These are phyloP conservation scores for Catocala sponsa DNA, from an alignment of 2,888 invertebrate genomes.

Conservation along the genomic window DNA sequence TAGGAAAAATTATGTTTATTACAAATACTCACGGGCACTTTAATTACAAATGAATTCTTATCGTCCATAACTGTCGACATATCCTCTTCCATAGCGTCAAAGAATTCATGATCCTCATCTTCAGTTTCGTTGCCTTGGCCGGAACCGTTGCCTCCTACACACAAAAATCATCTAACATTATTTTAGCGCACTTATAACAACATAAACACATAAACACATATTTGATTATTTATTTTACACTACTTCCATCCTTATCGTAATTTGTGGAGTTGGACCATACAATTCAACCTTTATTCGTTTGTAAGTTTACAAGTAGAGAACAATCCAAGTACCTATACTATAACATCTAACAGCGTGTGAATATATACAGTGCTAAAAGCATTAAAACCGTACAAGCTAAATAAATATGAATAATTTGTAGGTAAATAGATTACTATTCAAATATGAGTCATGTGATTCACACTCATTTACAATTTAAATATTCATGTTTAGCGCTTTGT, in stretches of 20 bases:
- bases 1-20: too few species aligned
- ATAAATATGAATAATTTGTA: neutral
- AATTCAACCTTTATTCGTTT: too few species aligned
- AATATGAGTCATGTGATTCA: too few species aligned
- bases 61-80: conserved; percentile 78
- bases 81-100: conserved; percentile 90
- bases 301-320: too few species aligned
- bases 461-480: too few species aligned
- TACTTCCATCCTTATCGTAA: too few species aligned
- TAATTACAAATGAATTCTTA: conserved; percentile 89
- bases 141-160: conserved; percentile 83
- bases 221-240: too few species aligned
- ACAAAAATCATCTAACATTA: conserved; percentile 22
- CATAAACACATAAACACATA: too few species aligned
- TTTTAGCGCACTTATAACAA: neutral
- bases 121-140: conserved; percentile 86
- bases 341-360: neutral
- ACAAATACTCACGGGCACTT: conserved; percentile 87
- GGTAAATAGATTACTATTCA: neutral
- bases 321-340: too few species aligned
- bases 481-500: too few species aligned
- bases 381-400: neutral
- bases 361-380: neutral
- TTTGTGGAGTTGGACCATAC: too few species aligned
- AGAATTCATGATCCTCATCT: conserved; percentile 93